Conservation (phyloP, 2,888 invertebrate genomes). For the Julus scanicus region DNA sequence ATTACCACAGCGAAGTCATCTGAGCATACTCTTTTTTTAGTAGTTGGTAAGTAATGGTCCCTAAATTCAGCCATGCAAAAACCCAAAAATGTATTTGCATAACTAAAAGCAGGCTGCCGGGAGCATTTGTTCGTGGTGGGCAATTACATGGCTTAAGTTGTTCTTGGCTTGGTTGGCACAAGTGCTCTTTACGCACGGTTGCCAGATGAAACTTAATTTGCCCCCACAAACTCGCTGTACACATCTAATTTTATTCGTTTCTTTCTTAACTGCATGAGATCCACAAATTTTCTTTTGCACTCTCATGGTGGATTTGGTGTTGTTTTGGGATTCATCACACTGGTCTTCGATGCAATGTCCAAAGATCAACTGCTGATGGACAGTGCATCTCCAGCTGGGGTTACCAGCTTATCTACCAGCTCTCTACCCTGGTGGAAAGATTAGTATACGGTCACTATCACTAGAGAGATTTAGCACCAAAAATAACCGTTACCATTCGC, state of each 20-base stretch:
- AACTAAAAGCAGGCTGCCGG: neutral
- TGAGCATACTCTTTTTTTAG: neutral
- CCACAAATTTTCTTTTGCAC: neutral
- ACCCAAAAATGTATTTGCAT: neutral
- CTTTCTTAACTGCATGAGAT: neutral
- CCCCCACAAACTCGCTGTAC: neutral
- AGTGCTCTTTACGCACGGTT: neutral
- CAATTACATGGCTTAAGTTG: neutral
- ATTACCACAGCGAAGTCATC: neutral
- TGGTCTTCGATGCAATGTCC: too few species aligned
- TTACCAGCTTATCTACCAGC: too few species aligned
- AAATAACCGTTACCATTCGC: too few species aligned
- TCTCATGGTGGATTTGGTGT: neutral
- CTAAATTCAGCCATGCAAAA: neutral
- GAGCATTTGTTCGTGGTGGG: neutral
- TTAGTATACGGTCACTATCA: too few species aligned
- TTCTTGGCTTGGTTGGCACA: neutral
- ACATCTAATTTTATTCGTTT: neutral
- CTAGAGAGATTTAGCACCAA: too few species aligned
- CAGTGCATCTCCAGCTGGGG: too few species aligned
- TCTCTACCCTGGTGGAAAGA: too few species aligned
- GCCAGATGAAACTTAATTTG: neutral
- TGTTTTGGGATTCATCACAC: neutral
- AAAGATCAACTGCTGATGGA: too few species aligned
- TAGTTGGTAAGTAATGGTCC: neutral